Conservation (phyloP, 2,113 vertebrate genomes). For the Tor tambroides region DNA sequence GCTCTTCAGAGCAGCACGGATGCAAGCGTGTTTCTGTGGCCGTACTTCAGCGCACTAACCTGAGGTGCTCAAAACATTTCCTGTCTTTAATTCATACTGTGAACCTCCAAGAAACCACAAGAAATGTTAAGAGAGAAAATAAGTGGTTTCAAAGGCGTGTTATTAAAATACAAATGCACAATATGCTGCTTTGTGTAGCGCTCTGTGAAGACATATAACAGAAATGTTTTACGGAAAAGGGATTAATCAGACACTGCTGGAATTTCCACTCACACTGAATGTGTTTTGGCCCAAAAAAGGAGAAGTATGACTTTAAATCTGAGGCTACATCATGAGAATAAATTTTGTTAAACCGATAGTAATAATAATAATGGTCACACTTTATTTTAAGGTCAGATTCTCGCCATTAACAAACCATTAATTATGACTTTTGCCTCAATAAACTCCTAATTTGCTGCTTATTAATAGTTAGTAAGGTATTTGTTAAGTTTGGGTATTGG, state of each 20-base stretch:
- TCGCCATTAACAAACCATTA: too few species aligned
- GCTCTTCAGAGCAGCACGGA: background rate
- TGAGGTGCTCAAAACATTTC: slow-evolving; percentile 71
- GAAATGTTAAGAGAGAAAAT: slow-evolving; percentile 53
- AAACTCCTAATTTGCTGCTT: too few species aligned
- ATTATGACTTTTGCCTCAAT: too few species aligned
- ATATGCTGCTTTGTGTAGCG: slow-evolving; percentile 47
- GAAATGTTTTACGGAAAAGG: slow-evolving; percentile 2
- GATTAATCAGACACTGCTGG: slow-evolving; percentile 8
- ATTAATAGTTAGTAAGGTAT: too few species aligned
- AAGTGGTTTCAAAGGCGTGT: slow-evolving; percentile 4
- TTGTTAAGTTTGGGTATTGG: too few species aligned
- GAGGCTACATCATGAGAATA: background rate
- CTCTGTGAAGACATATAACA: slow-evolving; percentile 50
- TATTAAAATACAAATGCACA: slow-evolving; percentile 19
- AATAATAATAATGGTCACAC: too few species aligned
- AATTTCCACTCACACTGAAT: slow-evolving; percentile 17
- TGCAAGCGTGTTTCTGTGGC: background rate
- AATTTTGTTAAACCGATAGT: background rate
- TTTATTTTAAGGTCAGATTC: too few species aligned
- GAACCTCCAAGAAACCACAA: slow-evolving; percentile 67
- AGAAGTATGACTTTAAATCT: background rate
- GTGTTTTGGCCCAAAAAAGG: background rate
- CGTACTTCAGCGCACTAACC: slow-evolving; percentile 62
- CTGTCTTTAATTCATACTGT: slow-evolving; percentile 71